Conservation (phyloP, 2,797 vertebrate genomes). For the Liparis tanakae region DNA sequence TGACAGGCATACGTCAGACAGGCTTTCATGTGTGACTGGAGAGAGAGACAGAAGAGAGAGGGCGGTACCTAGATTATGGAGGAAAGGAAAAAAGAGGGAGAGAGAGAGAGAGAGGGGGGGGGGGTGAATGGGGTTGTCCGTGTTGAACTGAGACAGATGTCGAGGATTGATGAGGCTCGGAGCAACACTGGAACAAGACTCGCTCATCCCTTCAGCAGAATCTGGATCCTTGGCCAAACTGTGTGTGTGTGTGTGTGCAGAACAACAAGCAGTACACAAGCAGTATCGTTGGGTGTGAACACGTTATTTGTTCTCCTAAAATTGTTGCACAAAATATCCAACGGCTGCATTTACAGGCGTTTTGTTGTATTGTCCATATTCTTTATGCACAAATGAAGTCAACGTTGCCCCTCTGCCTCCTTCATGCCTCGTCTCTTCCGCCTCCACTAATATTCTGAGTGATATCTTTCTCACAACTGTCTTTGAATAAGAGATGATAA, state of each 20-base stretch:
- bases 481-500: slow-evolving; percentile 1
- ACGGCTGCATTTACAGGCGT: background rate
- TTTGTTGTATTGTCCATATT: background rate
- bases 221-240: slow-evolving; percentile 35
- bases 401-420: slow-evolving; percentile 1
- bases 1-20: slow-evolving; percentile 78
- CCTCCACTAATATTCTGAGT: background rate
- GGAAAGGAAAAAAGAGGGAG: slow-evolving; percentile 25
- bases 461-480: slow-evolving; percentile 1
- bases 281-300: background rate
- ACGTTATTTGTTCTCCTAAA: background rate
- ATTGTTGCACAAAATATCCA: background rate
- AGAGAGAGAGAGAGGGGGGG: slow-evolving; percentile 7
- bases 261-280: slow-evolving; percentile 9
- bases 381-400: slow-evolving; percentile 1
- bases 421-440: background rate
- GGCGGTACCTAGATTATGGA: background rate
- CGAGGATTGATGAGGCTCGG: slow-evolving; percentile 73
- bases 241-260: slow-evolving; percentile 29
- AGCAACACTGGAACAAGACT: slow-evolving; percentile 58
- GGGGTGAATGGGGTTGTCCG: slow-evolving; percentile 53
- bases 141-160: slow-evolving; percentile 76
- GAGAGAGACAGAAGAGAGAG: slow-evolving; percentile 42
- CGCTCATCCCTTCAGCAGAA: slow-evolving; percentile 44
- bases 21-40: slow-evolving; percentile 77